Evolutionary conservation across 2,888 invertebrate genomes (phyloP).

Genomic region (Aplocera efformata): DNA sequence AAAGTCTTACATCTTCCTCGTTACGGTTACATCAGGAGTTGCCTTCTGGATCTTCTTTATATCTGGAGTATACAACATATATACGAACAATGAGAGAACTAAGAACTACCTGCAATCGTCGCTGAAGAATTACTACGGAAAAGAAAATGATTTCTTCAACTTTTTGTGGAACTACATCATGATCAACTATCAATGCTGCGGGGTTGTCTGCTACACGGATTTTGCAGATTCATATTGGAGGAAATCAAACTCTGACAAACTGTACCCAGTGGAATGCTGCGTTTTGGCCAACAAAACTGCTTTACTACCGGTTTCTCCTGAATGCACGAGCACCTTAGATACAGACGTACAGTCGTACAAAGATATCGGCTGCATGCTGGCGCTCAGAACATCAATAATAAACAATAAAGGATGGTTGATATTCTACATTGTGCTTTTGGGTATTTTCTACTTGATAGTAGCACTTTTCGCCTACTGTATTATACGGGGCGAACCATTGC

Average conservation of each 20-base stretch:
- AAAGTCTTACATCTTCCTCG: conserved; percentile 62
- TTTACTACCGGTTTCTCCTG: conserved; percentile 43
- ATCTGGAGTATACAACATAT: conserved; percentile 59
- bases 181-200: conserved; percentile 65
- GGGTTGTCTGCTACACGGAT: conserved; percentile 51
- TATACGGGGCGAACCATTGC: conserved; percentile 54
- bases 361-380: conserved; percentile 52
- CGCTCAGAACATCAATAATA: conserved; percentile 44
- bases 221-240: conserved; percentile 57
- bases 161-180: conserved; percentile 58
- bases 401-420: conserved; percentile 50
- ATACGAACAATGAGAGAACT: conserved; percentile 50
- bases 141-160: conserved; percentile 57
- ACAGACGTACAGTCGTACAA: conserved; percentile 36
- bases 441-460: conserved; percentile 40
- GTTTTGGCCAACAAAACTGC: conserved; percentile 45
- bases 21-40: conserved; percentile 42
- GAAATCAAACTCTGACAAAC: conserved; percentile 37
- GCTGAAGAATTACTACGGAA: conserved; percentile 52
- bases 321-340: conserved; percentile 43
- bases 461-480: conserved; percentile 60
- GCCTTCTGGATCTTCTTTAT: conserved; percentile 62
- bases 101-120: conserved; percentile 41
- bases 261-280: conserved; percentile 64
- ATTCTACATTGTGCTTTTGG: conserved; percentile 44